Base-by-base conservation (phyloP, 1,140 invertebrate genomes). In the Drosophila setifemur region DNA sequence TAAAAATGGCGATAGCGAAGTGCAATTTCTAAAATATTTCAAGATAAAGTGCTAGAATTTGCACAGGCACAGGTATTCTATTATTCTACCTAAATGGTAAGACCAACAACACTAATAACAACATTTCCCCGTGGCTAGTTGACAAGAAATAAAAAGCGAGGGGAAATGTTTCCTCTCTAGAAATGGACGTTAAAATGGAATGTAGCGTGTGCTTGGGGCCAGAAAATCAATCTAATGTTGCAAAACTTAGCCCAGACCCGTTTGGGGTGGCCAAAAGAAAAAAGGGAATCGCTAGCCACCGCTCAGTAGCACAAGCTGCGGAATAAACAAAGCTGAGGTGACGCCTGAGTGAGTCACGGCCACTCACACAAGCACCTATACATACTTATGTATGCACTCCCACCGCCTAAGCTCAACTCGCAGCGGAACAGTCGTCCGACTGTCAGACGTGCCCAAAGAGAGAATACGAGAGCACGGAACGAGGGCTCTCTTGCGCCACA, bases 331-430 rank as follows among this genome's bases (percentile, higher is more conserved):
- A 70, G 37, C 43, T 40, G 14, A 52, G 72, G 61, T 81, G 82
- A 86, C 81, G 81, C 75, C 81, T 86, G 72, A 86, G 75, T 86
- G 81, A 86, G 81, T 86, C 81, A 86, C 69, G 75, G 75, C 67
- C 79, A 86, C 53, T 43, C 53, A 58, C 47, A 71, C 14, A 14
- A 21, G 5, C 14, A 21, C 33, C 31, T 16, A 57, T 16, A 37
- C 31, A 54, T 18, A 39, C 25, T 43, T 5, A 4, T 6, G 8
- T 14, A 52, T 2, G 5, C 9, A 9, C 6, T 42, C 40, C 7
- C 21, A 37, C 33, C n/a, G 7, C 49, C 37, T 21, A 40, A 39
- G 23, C 57, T 11, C 28, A 28, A 12, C 57, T 14, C 42, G 47
- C 45, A 63, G 58, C 58, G 42, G 42, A 28, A 69, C n/a, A n/a